Evolutionary conservation across 2,797 vertebrate genomes (phyloP).

Genomic region (Acanthurus lineatus): DNA sequence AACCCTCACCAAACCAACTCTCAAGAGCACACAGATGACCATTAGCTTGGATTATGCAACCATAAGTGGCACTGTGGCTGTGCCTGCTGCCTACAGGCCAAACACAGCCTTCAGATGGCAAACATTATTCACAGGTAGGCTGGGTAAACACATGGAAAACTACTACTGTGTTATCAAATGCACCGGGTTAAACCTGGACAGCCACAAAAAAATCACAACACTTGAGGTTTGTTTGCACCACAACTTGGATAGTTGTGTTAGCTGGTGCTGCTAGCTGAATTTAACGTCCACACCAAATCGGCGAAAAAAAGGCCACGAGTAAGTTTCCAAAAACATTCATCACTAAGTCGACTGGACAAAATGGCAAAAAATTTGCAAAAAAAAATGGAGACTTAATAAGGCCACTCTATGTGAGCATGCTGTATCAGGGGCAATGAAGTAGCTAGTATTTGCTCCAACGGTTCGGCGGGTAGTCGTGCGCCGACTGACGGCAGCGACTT

Average conservation of each 20-base stretch:
- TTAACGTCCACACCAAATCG: conserved; percentile 4
- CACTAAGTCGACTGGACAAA: not conserved
- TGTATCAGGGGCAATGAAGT: not conserved
- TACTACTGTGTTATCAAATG: conserved; percentile 3
- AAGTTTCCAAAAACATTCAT: conserved; percentile 56
- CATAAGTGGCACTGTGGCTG: conserved; percentile 57
- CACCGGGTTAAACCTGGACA: not conserved
- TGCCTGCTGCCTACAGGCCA: conserved; percentile 65
- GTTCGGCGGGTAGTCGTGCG: conserved; percentile 62
- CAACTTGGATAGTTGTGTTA: conserved; percentile 61
- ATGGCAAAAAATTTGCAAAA: not conserved
- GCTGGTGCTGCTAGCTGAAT: conserved; percentile 62
- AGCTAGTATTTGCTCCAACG: conserved; percentile 41
- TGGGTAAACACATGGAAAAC: conserved; percentile 23
- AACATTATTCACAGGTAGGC: conserved; percentile 27
- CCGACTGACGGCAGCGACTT: conserved; percentile 61
- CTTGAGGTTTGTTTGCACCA: conserved; percentile 27
- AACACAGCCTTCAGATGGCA: conserved; percentile 45
- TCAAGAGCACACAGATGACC: conserved; percentile 46
- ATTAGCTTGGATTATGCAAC: conserved; percentile 67
- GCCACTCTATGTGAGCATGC: not conserved
- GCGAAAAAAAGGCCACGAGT: conserved; percentile 52
- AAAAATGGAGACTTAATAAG: not conserved
- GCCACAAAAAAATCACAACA: not conserved
- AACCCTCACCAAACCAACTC: conserved; percentile 19